Evolutionary conservation across 2,797 vertebrate species (phyloP), one percentile per base, ranked within the genome.

Genomic region (Pseudochaenichthys georgianus): DNA sequence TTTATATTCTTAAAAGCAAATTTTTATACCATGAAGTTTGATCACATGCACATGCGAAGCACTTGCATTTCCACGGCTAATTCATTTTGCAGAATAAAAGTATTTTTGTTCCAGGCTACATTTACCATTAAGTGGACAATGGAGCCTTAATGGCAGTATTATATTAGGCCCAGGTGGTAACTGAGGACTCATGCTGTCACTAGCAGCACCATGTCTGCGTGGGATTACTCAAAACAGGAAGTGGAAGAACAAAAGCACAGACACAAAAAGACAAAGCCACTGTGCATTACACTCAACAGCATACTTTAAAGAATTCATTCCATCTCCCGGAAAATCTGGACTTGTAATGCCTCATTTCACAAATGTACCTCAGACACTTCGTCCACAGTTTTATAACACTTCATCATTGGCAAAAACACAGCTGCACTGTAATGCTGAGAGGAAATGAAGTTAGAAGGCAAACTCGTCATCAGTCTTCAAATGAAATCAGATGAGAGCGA

Each of bases 301-400:
- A 91, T 80, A 92, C 88, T 92, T 90, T 82, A 84, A 90, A 86
- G 70, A 93, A 93, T 87, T 87, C 78, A 81, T 89, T 84, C 78
- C 43, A 61, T 88, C 84, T 85, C 68, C 71, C 79, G 72, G 81
- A 90, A 88, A 92, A 94, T 79, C 90, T 89, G 94, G 94, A 94
- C 91, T 88, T 89, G 86, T 72, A 88, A 93, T 69, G 91, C 87
- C 88, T 93, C 93, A 94, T 95, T 94, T 93, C 91, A 85, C 90
- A 92, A 92, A 92, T 84, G 88, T 88, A 89, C 89, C 89, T 92
- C 86, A 83, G 82, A 88, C 84, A 84, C 80, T 87, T 91, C 48
- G 71, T 87, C 80, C 87, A 77, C 75, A 82, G 78, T 85, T 92
- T 91, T 84, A 77, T 80, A 90, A 87, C 84, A 88, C 87, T 92